Percentiles rank a stretch among this genome's conserved stretches.
Evolutionary conservation across 2,113 vertebrate genomes (phyloP).

Genomic region (Verasper variegatus): DNA sequence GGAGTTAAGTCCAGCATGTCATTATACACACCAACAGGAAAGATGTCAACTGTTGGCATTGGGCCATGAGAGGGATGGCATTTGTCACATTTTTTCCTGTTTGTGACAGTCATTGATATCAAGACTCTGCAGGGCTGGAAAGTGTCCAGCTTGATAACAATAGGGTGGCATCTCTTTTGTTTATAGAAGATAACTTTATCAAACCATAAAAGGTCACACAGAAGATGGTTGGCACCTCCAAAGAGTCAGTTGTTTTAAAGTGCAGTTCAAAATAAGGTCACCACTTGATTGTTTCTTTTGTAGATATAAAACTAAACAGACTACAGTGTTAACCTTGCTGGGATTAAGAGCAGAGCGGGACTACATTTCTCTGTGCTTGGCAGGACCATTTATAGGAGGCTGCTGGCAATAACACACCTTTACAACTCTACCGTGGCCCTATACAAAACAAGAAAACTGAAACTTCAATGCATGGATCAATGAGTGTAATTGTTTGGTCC

Average conservation of each 20-base stretch:
- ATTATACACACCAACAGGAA: neutral
- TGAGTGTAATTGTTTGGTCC: neutral
- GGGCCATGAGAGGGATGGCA: conserved; percentile 9
- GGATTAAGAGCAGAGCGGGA: neutral
- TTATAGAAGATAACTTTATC: conserved; percentile 14
- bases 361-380: neutral
- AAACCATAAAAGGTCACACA: neutral
- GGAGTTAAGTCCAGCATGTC: neutral
- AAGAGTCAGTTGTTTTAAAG: neutral
- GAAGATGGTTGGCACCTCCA: neutral
- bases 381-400: neutral
- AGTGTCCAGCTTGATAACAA: conserved; percentile 30
- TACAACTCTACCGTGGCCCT: neutral
- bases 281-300: neutral
- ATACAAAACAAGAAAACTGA: neutral
- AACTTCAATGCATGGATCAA: neutral
- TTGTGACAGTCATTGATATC: conserved; percentile 37
- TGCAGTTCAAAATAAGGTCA: neutral
- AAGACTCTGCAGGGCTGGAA: conserved; percentile 15
- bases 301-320: conserved; percentile 10
- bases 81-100: conserved; percentile 44
- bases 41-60: conserved; percentile 1
- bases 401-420: neutral
- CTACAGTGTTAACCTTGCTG: neutral
- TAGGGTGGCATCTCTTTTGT: conserved; percentile 19